phyloP scores from a whole-genome alignment of 1,140 invertebrate genomes.

The Drosophila subpulchrella region DNA sequence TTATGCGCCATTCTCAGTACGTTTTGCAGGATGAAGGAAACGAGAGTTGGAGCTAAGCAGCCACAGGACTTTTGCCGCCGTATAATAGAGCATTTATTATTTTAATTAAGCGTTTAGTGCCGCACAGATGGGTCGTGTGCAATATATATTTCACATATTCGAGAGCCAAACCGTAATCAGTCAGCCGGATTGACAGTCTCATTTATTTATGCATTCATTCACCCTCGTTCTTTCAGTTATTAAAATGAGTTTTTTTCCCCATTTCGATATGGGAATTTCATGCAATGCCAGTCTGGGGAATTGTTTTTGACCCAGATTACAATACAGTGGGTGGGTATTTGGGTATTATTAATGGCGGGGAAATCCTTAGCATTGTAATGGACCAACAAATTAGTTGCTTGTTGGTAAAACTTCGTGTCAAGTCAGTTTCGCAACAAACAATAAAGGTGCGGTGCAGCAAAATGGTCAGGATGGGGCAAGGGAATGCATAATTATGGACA shows the following conservation, averaged over 20 bases:
- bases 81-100: slow-evolving; percentile 54
- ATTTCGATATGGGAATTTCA: slow-evolving; percentile 14
- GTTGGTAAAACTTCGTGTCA: slow-evolving; percentile 2
- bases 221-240: slow-evolving; percentile 1
- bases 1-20: slow-evolving; percentile 23
- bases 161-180: slow-evolving; percentile 11
- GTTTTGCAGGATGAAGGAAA: slow-evolving; percentile 1
- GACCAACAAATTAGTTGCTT: slow-evolving; percentile 32
- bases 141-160: slow-evolving; percentile 7
- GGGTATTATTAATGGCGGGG: background rate
- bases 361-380: slow-evolving; percentile 1
- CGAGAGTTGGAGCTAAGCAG: background rate
- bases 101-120: slow-evolving; percentile 69
- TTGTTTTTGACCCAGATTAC: background rate
- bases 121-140: slow-evolving; percentile 15
- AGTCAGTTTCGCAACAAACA: slow-evolving; percentile 9
- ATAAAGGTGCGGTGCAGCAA: slow-evolving; percentile 27
- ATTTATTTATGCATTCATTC: slow-evolving; percentile 1
- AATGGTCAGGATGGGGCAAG: slow-evolving; percentile 22
- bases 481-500: slow-evolving; percentile 73
- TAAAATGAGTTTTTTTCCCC: background rate
- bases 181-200: background rate
- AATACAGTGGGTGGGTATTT: background rate
- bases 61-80: slow-evolving; percentile 23
- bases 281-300: slow-evolving; percentile 8